Base-by-base conservation (phyloP, 2,113 vertebrate genomes). In the Nothoprocta pentlandii region DNA sequence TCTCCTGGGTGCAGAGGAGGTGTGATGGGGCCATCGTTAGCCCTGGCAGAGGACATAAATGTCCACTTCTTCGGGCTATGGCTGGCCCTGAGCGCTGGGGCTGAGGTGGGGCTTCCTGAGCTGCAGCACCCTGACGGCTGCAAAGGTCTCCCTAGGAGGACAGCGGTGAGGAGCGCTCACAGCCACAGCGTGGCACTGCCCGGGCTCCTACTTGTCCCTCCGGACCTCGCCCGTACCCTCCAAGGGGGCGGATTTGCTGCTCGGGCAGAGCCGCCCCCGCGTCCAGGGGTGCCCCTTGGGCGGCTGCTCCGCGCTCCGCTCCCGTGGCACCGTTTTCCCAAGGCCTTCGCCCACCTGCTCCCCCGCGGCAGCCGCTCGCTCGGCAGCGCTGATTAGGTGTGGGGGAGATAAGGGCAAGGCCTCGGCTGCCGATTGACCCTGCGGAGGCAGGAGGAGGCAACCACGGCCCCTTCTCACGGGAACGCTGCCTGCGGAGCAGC, bases 341-440 rank as follows among this genome's bases (percentile, higher is more conserved):
- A 84, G 89, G 59, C 44, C 75, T 90, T 69, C 4, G 0, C 54
- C 47, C 6, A 1, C 61, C 2, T 4, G 36, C 59, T 96, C 80
- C 85, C 94, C 89, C 34, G 10, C 13, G 0, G 46, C 0, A 1
- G 2, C 22, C 12, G 12, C 42, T 44, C 36, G 73, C 62, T 76
- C 6, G 14, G 68, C 84, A 53, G 54, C 6, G 25, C 69, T 94
- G 62, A 13, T 26, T 46, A 87, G 42, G 46, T 76, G 83, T 67
- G 61, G 56, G 59, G 93, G 83, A 83, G 94, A 87, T 68, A 81
- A 25, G 76, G 80, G 44, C 68, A 74, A 93, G 95, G 87, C 93
- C 90, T 92, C 4, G 0, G 56, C 23, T 74, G 81, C 74, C 63
- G 69, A 39, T 6, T 85, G 76, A 82, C 94, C 85, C 66, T 80